These are phyloP conservation scores for Intellagama lesueurii DNA, from an alignment of 2,797 vertebrate species.

Conservation along the genomic window DNA sequence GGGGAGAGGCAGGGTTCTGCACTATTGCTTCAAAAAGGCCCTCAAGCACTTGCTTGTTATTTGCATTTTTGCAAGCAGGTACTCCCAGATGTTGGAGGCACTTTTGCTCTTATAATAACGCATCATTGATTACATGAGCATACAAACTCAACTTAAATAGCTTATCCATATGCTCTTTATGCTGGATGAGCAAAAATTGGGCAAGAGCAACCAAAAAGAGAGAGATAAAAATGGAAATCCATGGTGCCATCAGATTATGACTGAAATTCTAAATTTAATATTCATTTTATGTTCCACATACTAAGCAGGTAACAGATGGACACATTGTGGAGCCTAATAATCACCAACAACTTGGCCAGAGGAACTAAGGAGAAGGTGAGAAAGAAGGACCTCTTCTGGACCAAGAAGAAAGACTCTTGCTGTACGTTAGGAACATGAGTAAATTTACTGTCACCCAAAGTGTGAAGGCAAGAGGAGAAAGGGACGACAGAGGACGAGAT, in stretches of 20 bases:
- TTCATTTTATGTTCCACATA: background rate
- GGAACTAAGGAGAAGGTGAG: background rate
- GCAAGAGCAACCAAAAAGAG: background rate
- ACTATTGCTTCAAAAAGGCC: background rate
- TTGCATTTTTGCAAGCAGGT: background rate
- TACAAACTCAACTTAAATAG: background rate
- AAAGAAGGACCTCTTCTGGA: background rate
- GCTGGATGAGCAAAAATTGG: background rate
- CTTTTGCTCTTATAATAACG: slow-evolving; percentile 5
- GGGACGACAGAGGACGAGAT: no score
- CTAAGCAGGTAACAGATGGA: background rate
- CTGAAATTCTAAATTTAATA: background rate
- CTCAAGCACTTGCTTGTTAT: background rate
- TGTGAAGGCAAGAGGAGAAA: background rate
- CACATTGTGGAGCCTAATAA: background rate
- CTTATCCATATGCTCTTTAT: slow-evolving; percentile 13
- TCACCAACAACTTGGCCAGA: background rate
- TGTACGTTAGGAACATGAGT: background rate
- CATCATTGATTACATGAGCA: slow-evolving; percentile 3
- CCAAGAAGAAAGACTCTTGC: background rate
- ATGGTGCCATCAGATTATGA: background rate
- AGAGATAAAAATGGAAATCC: background rate
- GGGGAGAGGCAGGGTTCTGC: background rate
- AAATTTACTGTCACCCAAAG: background rate
- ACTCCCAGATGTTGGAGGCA: background rate